Percentiles rank a stretch among this genome's conserved stretches.
These are phyloP conservation scores for Drosophila varians DNA, from an alignment of 1,140 invertebrate species.

Conservation along the genomic window DNA sequence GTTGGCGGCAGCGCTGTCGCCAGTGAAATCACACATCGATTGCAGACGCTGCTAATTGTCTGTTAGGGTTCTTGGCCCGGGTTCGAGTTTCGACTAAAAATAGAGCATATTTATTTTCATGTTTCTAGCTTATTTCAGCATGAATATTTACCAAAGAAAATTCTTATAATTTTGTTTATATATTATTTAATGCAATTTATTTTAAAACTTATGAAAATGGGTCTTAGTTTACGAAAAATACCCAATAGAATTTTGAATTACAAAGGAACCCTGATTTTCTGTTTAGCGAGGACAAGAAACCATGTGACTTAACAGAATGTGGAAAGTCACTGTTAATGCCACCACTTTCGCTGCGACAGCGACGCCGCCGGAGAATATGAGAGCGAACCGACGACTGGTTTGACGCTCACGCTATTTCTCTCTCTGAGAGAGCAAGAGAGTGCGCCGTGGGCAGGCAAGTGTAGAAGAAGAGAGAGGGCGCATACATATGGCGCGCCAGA, in stretches of 20 bases:
- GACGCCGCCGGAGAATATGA: neutral
- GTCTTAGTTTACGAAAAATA: neutral
- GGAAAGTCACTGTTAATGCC: neutral
- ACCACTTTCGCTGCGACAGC: neutral
- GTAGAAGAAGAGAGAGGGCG: conserved; percentile 20
- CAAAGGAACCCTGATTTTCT: neutral
- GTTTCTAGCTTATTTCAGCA: neutral
- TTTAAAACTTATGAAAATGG: neutral
- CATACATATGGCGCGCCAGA: conserved; percentile 47
- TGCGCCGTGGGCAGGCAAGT: neutral
- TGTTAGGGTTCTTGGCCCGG: neutral
- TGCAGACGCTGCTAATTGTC: neutral
- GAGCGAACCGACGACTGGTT: neutral
- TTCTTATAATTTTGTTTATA: neutral
- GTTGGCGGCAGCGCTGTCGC: neutral
- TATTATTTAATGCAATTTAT: neutral
- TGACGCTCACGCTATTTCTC: neutral
- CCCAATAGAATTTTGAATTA: neutral
- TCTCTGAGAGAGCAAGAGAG: neutral
- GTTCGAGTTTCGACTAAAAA: neutral
- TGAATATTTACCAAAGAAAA: neutral
- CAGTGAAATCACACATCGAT: neutral
- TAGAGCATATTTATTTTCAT: neutral
- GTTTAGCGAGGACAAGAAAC: neutral
- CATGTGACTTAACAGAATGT: neutral